A percentile compares a stretch with the other conserved stretches of the same genome.
phyloP scores from a whole-genome alignment of 1,140 invertebrate species.

The Heliconius himera region DNA sequence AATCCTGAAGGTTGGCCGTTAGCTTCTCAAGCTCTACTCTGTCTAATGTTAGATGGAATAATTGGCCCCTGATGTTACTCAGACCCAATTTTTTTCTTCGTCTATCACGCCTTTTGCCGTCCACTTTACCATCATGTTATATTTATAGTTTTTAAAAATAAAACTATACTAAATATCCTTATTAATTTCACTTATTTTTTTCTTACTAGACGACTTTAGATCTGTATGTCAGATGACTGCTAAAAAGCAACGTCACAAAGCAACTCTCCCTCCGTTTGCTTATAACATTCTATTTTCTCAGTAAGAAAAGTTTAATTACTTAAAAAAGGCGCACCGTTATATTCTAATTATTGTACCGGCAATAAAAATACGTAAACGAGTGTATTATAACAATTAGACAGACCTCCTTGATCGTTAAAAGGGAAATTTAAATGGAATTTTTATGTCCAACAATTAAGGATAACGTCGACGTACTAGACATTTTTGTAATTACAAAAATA shows the following conservation, averaged over 20 bases:
- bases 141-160: neutral
- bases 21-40: no score
- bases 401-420: constrained; percentile 80
- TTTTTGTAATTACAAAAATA: constrained; percentile 82
- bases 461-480: constrained; percentile 80
- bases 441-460: constrained; percentile 82
- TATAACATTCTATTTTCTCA: constrained; percentile 63
- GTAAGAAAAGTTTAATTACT: constrained; percentile 75
- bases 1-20: no score
- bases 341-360: constrained; percentile 80
- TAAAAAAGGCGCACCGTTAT: constrained; percentile 74
- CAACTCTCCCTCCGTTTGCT: constrained; percentile 42
- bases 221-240: constrained; percentile 17
- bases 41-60: no score
- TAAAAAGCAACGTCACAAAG: constrained; percentile 76
- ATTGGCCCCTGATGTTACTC: no score
- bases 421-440: constrained; percentile 82
- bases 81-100: no score
- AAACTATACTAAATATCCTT: neutral
- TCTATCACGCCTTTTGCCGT: no score
- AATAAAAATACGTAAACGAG: constrained; percentile 82
- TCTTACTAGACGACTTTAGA: no score
- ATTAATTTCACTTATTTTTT: neutral
- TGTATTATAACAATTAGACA: constrained; percentile 82
- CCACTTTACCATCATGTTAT: no score